Conservation (phyloP, 2,888 invertebrate genomes). For the Andrena dorsata region DNA sequence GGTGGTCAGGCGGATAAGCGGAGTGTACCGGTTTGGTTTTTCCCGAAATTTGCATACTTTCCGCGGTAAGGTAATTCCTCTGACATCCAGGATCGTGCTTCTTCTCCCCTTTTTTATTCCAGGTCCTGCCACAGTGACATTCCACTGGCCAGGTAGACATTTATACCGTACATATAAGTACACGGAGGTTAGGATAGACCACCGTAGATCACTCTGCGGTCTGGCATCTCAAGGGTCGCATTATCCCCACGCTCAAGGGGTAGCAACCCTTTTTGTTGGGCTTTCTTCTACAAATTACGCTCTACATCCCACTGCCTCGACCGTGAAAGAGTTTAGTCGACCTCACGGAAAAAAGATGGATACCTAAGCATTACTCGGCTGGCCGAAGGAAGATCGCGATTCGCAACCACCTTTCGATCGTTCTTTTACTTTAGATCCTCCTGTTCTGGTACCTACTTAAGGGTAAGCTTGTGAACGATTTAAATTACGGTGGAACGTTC, state of each 20-base stretch:
- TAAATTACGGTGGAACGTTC: too few relatives aligned
- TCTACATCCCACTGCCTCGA: slow-evolving; percentile 61
- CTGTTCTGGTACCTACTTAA: background rate
- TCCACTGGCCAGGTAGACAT: slow-evolving; percentile 41
- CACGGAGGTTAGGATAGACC: slow-evolving; percentile 78
- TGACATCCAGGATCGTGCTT: slow-evolving; percentile 24
- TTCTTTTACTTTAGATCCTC: background rate
- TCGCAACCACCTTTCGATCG: slow-evolving; percentile 1
- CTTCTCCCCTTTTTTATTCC: slow-evolving; percentile 30
- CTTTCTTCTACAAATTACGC: slow-evolving; percentile 83
- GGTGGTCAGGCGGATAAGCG: slow-evolving; percentile 45
- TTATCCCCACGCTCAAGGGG: slow-evolving; percentile 77
- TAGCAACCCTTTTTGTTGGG: slow-evolving; percentile 82
- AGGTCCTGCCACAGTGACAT: slow-evolving; percentile 26
- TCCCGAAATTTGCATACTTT: slow-evolving; percentile 82
- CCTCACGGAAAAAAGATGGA: slow-evolving; percentile 73
- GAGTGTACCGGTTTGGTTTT: slow-evolving; percentile 73
- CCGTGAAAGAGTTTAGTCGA: slow-evolving; percentile 75
- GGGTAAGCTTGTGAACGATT: background rate
- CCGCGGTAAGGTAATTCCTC: slow-evolving; percentile 78
- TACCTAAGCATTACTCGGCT: slow-evolving; percentile 67
- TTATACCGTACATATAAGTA: slow-evolving; percentile 75
- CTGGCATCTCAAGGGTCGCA: slow-evolving; percentile 84
- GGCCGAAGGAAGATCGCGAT: slow-evolving; percentile 26
- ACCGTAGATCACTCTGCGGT: slow-evolving; percentile 83